Evolutionary conservation across 2,113 vertebrate genomes (phyloP).

Genomic region (Rostratula benghalensis): DNA sequence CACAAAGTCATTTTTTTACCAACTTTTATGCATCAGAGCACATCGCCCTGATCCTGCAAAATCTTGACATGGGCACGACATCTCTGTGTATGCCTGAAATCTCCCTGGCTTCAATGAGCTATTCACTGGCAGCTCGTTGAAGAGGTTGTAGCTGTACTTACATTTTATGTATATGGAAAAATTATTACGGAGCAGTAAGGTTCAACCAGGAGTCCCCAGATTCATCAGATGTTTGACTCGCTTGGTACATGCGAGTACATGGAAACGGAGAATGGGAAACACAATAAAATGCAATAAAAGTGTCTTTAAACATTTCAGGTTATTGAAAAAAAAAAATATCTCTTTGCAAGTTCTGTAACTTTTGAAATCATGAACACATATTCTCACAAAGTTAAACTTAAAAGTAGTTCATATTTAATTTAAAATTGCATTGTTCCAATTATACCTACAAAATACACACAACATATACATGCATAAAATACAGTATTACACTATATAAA

Average conservation of each 20-base stretch:
- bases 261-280: background rate
- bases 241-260: background rate
- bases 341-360: background rate
- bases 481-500: background rate
- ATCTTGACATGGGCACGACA: background rate
- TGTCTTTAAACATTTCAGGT: slow-evolving; percentile 4
- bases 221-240: slow-evolving; percentile 26
- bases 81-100: background rate
- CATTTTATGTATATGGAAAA: slow-evolving; percentile 43
- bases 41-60: background rate
- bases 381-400: background rate
- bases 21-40: slow-evolving; percentile 7
- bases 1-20: slow-evolving; percentile 31
- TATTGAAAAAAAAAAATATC: slow-evolving; percentile 10
- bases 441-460: background rate
- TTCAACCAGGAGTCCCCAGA: slow-evolving; percentile 52
- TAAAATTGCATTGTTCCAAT: slow-evolving; percentile 20
- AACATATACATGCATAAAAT: background rate
- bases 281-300: slow-evolving; percentile 34
- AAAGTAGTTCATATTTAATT: background rate
- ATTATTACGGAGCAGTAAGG: slow-evolving; percentile 3
- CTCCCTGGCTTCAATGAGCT: slow-evolving; percentile 3
- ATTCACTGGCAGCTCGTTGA: background rate
- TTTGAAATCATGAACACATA: background rate
- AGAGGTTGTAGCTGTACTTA: background rate